Conservation (phyloP, 2,113 vertebrate species). For the Pluvialis apricaria region DNA sequence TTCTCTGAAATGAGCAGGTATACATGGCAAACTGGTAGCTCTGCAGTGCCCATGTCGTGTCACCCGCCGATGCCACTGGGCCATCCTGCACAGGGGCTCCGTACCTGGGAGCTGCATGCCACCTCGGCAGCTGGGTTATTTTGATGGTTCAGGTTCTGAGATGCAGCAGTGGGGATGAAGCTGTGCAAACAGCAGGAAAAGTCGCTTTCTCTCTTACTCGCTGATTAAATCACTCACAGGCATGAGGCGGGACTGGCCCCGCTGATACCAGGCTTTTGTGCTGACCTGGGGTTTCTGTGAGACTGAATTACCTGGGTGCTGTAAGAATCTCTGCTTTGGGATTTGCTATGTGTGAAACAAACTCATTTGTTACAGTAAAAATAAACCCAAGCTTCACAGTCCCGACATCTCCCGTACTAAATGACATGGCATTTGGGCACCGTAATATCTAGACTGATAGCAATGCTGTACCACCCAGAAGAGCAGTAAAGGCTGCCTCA, state of each 20-base stretch:
- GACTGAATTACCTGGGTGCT: not conserved
- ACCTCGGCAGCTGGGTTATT: accelerated
- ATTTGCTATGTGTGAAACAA: not conserved
- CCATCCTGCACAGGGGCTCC: not conserved
- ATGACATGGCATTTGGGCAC: not conserved
- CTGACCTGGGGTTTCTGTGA: not conserved
- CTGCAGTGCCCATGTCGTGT: accelerated
- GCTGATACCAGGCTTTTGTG: not conserved
- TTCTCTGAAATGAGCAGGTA: not conserved
- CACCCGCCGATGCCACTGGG: not conserved
- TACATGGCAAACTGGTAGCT: not conserved
- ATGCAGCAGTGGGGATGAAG: accelerated
- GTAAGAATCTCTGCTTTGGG: not conserved
- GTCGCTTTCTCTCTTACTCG: accelerated
- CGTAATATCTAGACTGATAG: not conserved
- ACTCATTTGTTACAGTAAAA: not conserved
- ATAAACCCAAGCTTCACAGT: not conserved
- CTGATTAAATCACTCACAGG: not conserved
- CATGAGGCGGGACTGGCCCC: accelerated
- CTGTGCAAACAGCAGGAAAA: not conserved
- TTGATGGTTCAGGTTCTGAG: not conserved
- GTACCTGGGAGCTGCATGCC: not conserved
- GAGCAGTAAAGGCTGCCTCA: not conserved
- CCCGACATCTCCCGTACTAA: not conserved
- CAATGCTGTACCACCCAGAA: not conserved